Percentiles rank a stretch among this genome's conserved stretches.
phyloP scores from a whole-genome alignment of 2,888 invertebrate genomes.

The Anthrax anthrax region DNA sequence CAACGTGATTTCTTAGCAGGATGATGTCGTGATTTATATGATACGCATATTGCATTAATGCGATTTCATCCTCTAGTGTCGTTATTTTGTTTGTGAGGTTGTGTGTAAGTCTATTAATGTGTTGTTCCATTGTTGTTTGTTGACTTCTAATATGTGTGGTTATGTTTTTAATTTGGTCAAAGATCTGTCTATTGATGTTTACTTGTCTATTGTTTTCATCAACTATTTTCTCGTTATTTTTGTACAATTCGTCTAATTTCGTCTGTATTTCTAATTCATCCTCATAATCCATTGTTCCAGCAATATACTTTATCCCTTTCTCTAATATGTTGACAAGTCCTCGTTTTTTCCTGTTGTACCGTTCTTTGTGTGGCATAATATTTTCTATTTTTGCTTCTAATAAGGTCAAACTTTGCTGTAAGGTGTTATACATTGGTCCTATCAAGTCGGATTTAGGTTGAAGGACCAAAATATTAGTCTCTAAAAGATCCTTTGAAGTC shows the following conservation, averaged over 20 bases:
- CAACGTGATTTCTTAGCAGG: background rate
- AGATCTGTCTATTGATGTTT: background rate
- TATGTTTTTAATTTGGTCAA: constrained; percentile 5
- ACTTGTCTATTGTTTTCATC: too few species aligned
- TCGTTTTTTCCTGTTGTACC: too few species aligned
- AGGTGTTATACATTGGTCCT: background rate
- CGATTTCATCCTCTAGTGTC: background rate
- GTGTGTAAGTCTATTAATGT: too few species aligned
- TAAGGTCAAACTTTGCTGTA: background rate
- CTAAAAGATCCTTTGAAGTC: background rate
- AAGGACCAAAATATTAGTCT: background rate
- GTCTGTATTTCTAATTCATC: background rate
- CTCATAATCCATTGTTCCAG: constrained; percentile 1
- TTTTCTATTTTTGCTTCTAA: constrained; percentile 1
- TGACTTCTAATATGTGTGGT: too few species aligned
- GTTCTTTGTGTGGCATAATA: background rate
- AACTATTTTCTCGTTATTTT: background rate
- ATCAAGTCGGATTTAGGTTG: background rate
- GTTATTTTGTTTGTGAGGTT: too few species aligned
- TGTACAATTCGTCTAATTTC: background rate
- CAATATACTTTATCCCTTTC: constrained; percentile 4
- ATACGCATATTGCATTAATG: too few species aligned
- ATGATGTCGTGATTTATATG: too few species aligned
- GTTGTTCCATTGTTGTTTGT: too few species aligned
- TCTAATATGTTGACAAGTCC: constrained; percentile 4